Conservation (phyloP, 2,113 vertebrate genomes). For the Gymnarchus niloticus region DNA sequence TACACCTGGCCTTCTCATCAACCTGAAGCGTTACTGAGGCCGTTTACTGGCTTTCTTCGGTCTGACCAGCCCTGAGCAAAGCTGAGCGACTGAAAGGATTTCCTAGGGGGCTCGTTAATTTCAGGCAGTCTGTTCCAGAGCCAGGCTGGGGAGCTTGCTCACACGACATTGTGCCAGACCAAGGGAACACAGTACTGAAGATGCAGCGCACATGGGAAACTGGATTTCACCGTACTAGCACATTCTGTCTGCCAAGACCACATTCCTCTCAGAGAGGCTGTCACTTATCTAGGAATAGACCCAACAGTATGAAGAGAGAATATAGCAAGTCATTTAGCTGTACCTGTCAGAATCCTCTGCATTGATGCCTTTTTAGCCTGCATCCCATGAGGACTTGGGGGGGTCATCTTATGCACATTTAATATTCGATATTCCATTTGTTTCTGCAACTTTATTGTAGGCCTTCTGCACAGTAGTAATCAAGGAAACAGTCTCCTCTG, state of each 20-base stretch:
- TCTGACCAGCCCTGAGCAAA: neutral
- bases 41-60: neutral
- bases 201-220: too few relatives aligned
- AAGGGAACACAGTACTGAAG: neutral
- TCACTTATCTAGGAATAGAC: neutral
- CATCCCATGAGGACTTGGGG: neutral
- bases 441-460: neutral
- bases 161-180: neutral
- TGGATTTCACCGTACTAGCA: too few relatives aligned
- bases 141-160: neutral
- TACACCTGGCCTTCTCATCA: slow-evolving; percentile 1
- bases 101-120: neutral
- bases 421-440: neutral
- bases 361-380: neutral
- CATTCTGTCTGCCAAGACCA: neutral
- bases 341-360: neutral
- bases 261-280: neutral
- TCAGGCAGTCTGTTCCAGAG: neutral
- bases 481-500: neutral
- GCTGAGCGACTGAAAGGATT: neutral
- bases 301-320: neutral
- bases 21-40: neutral
- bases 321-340: neutral
- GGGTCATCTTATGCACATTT: neutral
- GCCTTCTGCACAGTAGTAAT: neutral